Evolutionary conservation across 2,113 vertebrate species (phyloP), one percentile per base, ranked within the genome.

Genomic region (Callorhinus ursinus): DNA sequence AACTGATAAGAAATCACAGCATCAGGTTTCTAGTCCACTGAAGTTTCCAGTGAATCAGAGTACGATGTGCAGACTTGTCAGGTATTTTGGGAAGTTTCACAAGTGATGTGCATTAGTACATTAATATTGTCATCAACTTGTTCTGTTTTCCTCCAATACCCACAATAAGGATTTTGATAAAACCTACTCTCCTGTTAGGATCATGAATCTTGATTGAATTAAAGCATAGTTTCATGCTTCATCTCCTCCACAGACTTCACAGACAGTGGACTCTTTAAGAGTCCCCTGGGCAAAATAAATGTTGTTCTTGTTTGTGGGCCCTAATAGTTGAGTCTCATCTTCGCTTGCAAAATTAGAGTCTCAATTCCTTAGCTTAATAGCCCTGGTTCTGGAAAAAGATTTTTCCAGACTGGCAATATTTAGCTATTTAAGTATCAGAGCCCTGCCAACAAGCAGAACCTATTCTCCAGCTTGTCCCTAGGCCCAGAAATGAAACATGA

Each of bases 261-360:
- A 63, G 65, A 39, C 51, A 76, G 86, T 74, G 42, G 24, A 55
- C n/a, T 83, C 61, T 26, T 57, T 57, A 46, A 63, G 53, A 95
- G 69, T 89, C 59, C 42, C 79, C 33, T 86, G 46, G 59, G 36
- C 36, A 97, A 96, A 94, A 89, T 63, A 69, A 42, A 77, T 90
- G 69, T 57, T 89, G 22, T 57, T 59, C n/a, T 91, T 86, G n/a
- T 81, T 88, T 94, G 69, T 59, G 21, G 49, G 69, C 24, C 74
- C 24, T 85, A 76, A 91, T 59, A 93, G 14, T 87, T 80, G 42
- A 53, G 42, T 80, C 28, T 59, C 24, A 31, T 90, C 14, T 86
- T 79, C n/a, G 61, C 90, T 93, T 96, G 26, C 36, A 97, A 88
- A 94, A 79, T 93, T 53, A 84, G 74, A 89, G 19, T 88, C 18